phyloP scores from a whole-genome alignment of 1,140 invertebrate genomes.

The Drosophila obscura region DNA sequence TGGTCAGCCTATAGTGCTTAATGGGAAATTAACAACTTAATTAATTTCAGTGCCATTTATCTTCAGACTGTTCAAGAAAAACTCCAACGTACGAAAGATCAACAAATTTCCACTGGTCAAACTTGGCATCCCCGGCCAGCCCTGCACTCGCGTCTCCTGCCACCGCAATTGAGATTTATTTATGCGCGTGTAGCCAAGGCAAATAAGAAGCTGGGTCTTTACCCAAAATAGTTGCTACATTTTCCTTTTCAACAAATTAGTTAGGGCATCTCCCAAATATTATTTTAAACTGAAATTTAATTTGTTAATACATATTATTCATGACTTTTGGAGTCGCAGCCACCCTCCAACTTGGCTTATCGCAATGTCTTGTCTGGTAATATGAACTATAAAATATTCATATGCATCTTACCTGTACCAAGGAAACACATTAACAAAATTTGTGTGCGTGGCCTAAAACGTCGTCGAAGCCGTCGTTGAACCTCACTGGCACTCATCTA shows the following conservation, averaged over 20 bases:
- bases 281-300: constrained; percentile 4
- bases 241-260: no score
- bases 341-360: not conserved
- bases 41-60: constrained; percentile 82
- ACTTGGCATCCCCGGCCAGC: constrained; percentile 28
- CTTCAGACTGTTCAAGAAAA: constrained; percentile 54
- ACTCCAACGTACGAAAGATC: constrained; percentile 63
- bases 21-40: constrained; percentile 83
- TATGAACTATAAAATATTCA: constrained; percentile 77
- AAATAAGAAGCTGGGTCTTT: constrained; percentile 39
- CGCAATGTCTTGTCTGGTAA: constrained; percentile 28
- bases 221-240: not conserved
- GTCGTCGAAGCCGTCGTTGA: constrained; percentile 29
- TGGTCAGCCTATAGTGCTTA: constrained; percentile 62
- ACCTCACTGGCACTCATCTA: constrained; percentile 65
- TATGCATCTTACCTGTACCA: constrained; percentile 59
- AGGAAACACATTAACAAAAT: constrained; percentile 76
- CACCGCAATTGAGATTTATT: constrained; percentile 69
- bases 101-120: constrained; percentile 76
- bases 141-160: not conserved
- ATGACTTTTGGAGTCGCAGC: not conserved
- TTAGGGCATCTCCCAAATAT: no score
- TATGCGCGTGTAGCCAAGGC: constrained; percentile 69
- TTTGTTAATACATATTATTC: constrained; percentile 11
- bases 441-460: constrained; percentile 43